Percentiles rank a stretch among this genome's conserved stretches.
These are phyloP conservation scores for Amphiprion clarkii DNA, from an alignment of 2,797 vertebrate species.

Conservation along the genomic window DNA sequence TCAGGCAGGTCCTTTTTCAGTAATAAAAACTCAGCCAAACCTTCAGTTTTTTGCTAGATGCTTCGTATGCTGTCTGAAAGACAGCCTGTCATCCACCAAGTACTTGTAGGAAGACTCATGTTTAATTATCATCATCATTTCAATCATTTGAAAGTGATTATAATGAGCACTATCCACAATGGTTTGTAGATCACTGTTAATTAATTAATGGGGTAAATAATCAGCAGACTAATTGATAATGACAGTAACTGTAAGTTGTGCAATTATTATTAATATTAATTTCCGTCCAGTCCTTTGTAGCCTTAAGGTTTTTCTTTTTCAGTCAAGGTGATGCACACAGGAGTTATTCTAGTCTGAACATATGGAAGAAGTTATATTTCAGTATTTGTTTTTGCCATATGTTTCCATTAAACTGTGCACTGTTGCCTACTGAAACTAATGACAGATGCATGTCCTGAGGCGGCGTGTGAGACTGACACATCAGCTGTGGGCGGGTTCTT, in stretches of 20 bases:
- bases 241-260: neutral
- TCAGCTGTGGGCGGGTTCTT: constrained; percentile 20
- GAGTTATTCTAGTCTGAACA: neutral
- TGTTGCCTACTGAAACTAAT: constrained; percentile 5
- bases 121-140: too few species aligned
- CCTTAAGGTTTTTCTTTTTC: neutral
- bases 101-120: too few species aligned
- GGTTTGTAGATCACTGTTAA: neutral
- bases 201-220: neutral
- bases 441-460: constrained; percentile 30
- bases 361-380: neutral
- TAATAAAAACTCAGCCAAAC: too few species aligned
- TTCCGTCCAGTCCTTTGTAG: neutral
- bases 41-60: too few species aligned
- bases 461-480: constrained; percentile 47
- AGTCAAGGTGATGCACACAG: neutral
- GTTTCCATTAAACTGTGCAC: constrained; percentile 22
- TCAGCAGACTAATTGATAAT: neutral
- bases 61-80: too few species aligned
- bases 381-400: neutral
- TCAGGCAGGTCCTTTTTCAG: too few species aligned
- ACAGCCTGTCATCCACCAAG: too few species aligned
- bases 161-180: too few species aligned
- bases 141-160: too few species aligned
- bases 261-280: too few species aligned